Evolutionary conservation across 2,113 vertebrate genomes (phyloP).

Genomic region (Mobula birostris): DNA sequence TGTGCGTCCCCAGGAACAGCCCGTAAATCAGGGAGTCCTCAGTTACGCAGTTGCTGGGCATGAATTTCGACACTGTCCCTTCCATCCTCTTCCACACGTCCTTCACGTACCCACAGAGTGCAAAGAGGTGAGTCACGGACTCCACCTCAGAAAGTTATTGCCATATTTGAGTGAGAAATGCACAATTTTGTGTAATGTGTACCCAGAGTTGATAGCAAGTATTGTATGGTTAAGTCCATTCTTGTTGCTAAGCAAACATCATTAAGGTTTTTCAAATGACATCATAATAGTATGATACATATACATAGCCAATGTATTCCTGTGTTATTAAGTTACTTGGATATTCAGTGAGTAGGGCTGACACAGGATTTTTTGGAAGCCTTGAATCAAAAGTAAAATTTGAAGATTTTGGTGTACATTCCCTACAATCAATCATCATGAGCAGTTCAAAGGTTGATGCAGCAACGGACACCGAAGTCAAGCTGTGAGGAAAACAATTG

Average conservation of each 20-base stretch:
- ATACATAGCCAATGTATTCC: neutral
- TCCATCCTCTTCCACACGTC: no score
- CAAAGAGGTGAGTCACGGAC: no score
- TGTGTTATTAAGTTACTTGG: neutral
- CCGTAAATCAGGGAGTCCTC: no score
- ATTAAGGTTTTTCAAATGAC: conserved; percentile 4
- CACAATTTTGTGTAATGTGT: neutral
- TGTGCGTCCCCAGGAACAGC: no score
- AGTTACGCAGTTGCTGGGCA: no score
- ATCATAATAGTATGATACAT: conserved; percentile 18
- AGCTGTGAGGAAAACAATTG: conserved; percentile 42
- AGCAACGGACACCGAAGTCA: conserved; percentile 32
- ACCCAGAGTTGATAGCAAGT: neutral
- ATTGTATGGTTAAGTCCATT: neutral
- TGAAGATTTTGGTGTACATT: neutral
- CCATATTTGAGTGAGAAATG: neutral
- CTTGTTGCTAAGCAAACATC: neutral
- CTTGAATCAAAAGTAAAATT: neutral
- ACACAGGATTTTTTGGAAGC: neutral
- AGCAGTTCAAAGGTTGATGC: conserved; percentile 28
- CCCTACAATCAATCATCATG: neutral
- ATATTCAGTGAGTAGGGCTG: neutral
- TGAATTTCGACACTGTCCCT: no score
- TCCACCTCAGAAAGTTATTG: neutral
- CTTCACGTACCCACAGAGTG: no score